phyloP scores from a whole-genome alignment of 2,888 invertebrate species.

The Rapana venosa region DNA sequence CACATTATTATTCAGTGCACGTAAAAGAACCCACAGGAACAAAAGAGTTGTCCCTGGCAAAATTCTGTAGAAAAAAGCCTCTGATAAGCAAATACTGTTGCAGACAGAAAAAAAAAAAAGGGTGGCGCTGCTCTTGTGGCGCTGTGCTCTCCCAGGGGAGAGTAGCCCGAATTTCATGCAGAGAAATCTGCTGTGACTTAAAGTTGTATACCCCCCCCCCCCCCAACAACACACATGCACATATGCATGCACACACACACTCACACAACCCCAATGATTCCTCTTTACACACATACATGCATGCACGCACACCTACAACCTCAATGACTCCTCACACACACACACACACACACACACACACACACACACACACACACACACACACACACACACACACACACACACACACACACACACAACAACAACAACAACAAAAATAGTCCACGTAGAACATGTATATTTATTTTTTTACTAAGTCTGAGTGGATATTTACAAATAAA shows the following conservation, averaged over 20 bases:
- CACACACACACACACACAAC: not conserved
- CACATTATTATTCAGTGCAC: too few species aligned
- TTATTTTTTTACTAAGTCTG: slow-evolving; percentile 23
- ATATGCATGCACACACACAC: not conserved
- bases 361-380: slow-evolving; percentile 11
- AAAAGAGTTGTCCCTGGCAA: too few species aligned
- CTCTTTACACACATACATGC: not conserved
- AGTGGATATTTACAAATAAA: slow-evolving; percentile 42
- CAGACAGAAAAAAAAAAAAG: too few species aligned
- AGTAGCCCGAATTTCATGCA: too few species aligned
- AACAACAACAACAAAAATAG: not conserved
- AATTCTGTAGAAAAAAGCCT: too few species aligned
- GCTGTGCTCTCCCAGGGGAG: too few species aligned
- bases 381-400: slow-evolving; percentile 25
- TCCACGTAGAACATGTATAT: slow-evolving; percentile 32
- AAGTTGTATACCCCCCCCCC: too few species aligned
- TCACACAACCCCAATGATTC: not conserved
- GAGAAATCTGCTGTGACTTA: too few species aligned
- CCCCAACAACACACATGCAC: not conserved
- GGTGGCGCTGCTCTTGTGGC: too few species aligned
- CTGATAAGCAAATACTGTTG: too few species aligned
- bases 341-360: not conserved
- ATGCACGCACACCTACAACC: slow-evolving; percentile 6
- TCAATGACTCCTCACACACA: not conserved
- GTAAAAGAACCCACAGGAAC: too few species aligned